A percentile compares a stretch with the other conserved stretches of the same genome.
phyloP scores from a whole-genome alignment of 2,797 vertebrate genomes.

The Poecilia gillii region DNA sequence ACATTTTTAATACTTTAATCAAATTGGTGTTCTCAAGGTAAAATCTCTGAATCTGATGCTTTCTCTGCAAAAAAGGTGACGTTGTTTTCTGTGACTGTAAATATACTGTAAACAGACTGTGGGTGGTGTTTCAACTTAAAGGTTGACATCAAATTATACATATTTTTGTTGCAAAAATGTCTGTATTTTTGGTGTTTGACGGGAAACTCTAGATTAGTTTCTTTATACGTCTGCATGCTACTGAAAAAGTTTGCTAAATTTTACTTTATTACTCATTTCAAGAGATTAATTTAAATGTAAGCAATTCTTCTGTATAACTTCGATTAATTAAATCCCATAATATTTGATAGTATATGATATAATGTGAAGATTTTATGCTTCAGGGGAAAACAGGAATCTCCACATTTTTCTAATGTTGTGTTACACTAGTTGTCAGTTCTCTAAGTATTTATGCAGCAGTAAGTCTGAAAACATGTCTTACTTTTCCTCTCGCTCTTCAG shows the following conservation, averaged over 20 bases:
- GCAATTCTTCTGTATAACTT: constrained; percentile 8
- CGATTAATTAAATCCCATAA: constrained; percentile 10
- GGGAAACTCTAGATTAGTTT: background rate
- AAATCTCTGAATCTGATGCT: constrained; percentile 14
- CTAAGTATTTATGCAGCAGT: background rate
- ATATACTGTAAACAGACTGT: background rate
- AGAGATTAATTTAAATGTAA: constrained; percentile 32
- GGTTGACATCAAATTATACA: background rate
- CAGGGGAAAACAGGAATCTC: background rate
- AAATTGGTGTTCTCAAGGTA: constrained; percentile 32
- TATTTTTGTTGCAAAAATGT: background rate
- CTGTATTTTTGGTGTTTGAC: background rate
- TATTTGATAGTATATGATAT: background rate
- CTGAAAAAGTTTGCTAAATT: constrained; percentile 8
- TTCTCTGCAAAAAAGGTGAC: constrained; percentile 11
- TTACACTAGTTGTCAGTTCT: background rate
- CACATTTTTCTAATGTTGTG: background rate
- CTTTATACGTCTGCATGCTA: background rate
- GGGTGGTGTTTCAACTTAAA: background rate
- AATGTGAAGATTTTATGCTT: too few species aligned
- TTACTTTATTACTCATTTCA: constrained; percentile 3
- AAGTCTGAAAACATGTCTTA: background rate
- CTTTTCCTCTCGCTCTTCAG: background rate
- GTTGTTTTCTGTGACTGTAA: constrained; percentile 2
- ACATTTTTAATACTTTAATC: constrained; percentile 51